Evolutionary conservation across 2,113 vertebrate species (phyloP), one percentile per base, ranked within the genome.

Genomic region (Zosterops borbonicus): DNA sequence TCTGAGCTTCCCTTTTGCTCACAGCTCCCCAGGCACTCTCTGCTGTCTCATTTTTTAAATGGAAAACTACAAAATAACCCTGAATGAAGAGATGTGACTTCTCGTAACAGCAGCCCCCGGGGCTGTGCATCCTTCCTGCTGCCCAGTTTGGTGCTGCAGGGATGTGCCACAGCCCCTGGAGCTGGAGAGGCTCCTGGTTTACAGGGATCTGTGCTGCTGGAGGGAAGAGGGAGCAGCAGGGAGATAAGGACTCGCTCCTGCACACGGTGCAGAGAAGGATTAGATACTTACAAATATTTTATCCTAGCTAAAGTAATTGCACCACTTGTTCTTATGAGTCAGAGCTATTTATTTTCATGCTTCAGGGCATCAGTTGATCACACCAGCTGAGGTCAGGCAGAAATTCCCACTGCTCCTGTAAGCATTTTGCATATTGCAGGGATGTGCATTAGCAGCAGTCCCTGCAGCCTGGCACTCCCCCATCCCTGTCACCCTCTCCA

Each of bases 291-390:
- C 93, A 96, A 97, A 97, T 96, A 96, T 96, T 97, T 97, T 97
- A 96, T 97, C 90, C 94, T 50, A 93, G 94, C 95, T 95, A 96
- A 97, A 95, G 95, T 97, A 96, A 97, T 96, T 97, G 96, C 96
- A 94, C 82, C 94, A 96, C 94, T 97, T 95, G 95, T 97, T 95
- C 96, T 95, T 96, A 96, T 96, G 94, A 97, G 96, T 97, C 94
- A 96, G 92, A 96, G 95, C 94, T 97, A 96, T 97, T 97, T 95
- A 96, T 97, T 97, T 95, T 97, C 95, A 96, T 96, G 93, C 96
- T 96, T 96, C 91, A 94, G 96, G 94, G 96, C 94, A 97, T 96
- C 95, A 80, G 95, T 94, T 96, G 96, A 97, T 96, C 94, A 91
- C 93, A 95, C 94, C 94, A 97, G 95, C 94, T 96, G 96, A 95